Evolutionary conservation across 2,888 invertebrate genomes (phyloP), one percentile per base, ranked within the genome.

Genomic region (Cerastis leucographa): DNA sequence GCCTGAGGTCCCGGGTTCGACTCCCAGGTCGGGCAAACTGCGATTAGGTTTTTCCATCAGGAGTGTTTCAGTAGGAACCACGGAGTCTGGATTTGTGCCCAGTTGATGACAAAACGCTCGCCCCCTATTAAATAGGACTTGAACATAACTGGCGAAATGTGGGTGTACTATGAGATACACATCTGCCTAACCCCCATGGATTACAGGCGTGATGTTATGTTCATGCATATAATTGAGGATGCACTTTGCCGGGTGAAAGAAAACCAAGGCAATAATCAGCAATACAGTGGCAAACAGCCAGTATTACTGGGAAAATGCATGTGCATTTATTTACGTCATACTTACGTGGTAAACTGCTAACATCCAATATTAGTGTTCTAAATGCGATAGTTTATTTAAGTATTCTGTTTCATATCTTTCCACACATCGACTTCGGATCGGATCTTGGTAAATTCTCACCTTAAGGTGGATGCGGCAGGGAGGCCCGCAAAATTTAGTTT

Each of bases 201-300:
- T 56, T 6, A 56, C 25, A 56, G 56, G 14, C 14, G 25, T 25
- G 25, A 14, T 25, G 25, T 17, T 56, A 25, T 14, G 25, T 25
- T 14, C 29, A 59, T 42, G 14, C 19, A 40, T 46, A 61, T 51
- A 51, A 59, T 65, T 56, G 51, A 81, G 66, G 19, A 61, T 67
- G 42, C 61, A 74, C 56, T 85, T 65, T 44, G n/a, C 19, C 64
- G 44, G 49, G 17, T 74, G 25, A 22, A 12, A 12, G 49, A 29
- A 35, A 61, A 76, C 17, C 9, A 35, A 54, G 51, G 46, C 74
- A 62, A 25, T 64, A 62, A 70, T 80, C 22, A 0, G 19, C 22
- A 40, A 61, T 61, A 17, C 8, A 22, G 35, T 83, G 83, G 83
- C 86, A 56, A 29, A 22, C 14, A 22, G 83, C 83, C 83, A 83